Conservation (phyloP, 2,113 vertebrate species). For the Sturnus vulgaris region DNA sequence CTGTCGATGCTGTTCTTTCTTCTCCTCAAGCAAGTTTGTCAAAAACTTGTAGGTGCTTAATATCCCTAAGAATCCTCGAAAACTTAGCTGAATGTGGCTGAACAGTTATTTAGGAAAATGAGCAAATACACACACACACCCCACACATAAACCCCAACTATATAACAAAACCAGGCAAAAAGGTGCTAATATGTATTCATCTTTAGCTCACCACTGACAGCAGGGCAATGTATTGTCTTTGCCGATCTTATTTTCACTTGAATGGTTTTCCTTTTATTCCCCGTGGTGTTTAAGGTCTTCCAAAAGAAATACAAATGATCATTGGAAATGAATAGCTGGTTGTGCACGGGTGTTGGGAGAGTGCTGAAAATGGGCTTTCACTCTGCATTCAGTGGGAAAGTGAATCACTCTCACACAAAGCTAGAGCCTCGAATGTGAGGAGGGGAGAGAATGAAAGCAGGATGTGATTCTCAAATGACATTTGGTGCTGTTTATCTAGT, state of each 20-base stretch:
- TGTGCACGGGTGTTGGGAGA: slow-evolving; percentile 50
- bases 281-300: slow-evolving; percentile 46
- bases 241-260: slow-evolving; percentile 47
- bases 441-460: slow-evolving; percentile 57
- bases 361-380: slow-evolving; percentile 58
- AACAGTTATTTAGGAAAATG: not conserved
- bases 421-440: not conserved
- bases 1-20: not conserved
- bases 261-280: slow-evolving; percentile 36
- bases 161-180: not conserved
- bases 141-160: not conserved
- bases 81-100: not conserved
- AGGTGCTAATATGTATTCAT: slow-evolving; percentile 11
- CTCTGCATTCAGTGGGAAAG: slow-evolving; percentile 46
- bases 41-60: not conserved
- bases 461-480: slow-evolving; percentile 60
- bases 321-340: slow-evolving; percentile 59
- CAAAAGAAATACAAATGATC: slow-evolving; percentile 66
- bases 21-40: not conserved
- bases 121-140: not conserved
- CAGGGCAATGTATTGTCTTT: not conserved
- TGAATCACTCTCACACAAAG: slow-evolving; percentile 57
- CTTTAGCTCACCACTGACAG: slow-evolving; percentile 33
- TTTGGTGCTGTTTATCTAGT: slow-evolving; percentile 60
- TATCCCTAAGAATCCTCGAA: not conserved